Evolutionary conservation across 2,888 invertebrate species (phyloP).

Genomic region (Cosmopolites sordidus): DNA sequence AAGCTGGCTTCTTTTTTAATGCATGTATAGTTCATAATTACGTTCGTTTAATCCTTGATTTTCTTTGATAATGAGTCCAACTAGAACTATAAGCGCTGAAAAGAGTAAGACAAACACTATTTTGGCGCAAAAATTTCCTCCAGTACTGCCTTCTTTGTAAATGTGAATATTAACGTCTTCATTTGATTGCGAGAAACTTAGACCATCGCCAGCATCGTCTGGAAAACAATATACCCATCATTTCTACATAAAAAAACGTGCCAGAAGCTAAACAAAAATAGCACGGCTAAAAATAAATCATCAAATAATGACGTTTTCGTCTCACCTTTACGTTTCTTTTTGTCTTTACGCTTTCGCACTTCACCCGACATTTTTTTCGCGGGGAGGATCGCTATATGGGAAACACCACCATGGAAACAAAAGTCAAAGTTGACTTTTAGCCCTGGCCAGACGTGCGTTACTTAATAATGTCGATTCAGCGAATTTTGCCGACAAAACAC

Average conservation of each 20-base stretch:
- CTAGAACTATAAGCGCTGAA: conserved; percentile 65
- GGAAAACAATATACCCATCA: conserved; percentile 8
- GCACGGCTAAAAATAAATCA: conserved; percentile 14
- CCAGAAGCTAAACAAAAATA: conserved; percentile 6
- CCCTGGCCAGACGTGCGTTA: conserved; percentile 6
- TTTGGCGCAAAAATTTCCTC: conserved; percentile 81
- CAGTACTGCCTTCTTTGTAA: conserved; percentile 70
- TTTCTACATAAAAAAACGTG: background rate
- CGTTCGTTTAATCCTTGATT: conserved; percentile 74
- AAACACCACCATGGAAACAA: conserved; percentile 23
- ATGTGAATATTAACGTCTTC: conserved; percentile 76
- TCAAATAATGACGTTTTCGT: background rate
- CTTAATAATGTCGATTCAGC: conserved; percentile 14
- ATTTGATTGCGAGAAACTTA: conserved; percentile 18
- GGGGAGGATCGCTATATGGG: conserved; percentile 29
- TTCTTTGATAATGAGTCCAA: conserved; percentile 75
- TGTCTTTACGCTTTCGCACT: conserved; percentile 81
- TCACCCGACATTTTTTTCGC: conserved; percentile 72
- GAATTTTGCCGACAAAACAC: conserved; percentile 7
- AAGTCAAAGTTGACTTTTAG: conserved; percentile 11
- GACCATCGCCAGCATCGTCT: conserved; percentile 24
- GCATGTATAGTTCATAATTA: conserved; percentile 55
- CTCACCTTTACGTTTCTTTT: conserved; percentile 76
- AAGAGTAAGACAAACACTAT: conserved; percentile 74
- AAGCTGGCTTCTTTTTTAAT: no score